These are phyloP conservation scores for Dendrocopos noguchii DNA, from an alignment of 2,113 vertebrate genomes.

Conservation along the genomic window DNA sequence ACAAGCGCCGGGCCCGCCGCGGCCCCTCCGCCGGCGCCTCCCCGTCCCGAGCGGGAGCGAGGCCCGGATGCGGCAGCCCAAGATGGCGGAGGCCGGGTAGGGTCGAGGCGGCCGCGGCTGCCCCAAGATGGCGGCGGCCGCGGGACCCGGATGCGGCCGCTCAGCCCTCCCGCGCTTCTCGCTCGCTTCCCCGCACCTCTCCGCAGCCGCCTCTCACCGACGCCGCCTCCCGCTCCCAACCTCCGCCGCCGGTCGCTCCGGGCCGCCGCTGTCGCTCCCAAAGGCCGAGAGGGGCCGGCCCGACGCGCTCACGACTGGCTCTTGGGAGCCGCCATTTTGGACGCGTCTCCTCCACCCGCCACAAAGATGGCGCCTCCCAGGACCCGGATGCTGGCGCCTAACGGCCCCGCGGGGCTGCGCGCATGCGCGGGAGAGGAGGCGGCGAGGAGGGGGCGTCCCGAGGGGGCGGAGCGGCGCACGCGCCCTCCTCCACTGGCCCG, in stretches of 20 bases:
- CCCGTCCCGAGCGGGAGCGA: too few relatives aligned
- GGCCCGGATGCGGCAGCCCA: too few relatives aligned
- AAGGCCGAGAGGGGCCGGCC: background rate
- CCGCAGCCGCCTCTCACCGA: background rate
- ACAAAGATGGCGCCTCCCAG: conserved; percentile 1
- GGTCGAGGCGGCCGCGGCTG: background rate
- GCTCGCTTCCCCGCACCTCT: background rate
- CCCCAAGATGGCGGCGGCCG: conserved; percentile 20
- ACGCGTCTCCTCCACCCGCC: conserved; percentile 1
- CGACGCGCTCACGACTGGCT: background rate
- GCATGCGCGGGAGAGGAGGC: accelerated
- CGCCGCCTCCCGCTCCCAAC: background rate
- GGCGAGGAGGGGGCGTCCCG: too few relatives aligned
- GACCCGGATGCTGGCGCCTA: background rate
- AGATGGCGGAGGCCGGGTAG: too few relatives aligned
- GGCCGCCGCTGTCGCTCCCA: background rate
- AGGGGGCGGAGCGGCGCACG: accelerated
- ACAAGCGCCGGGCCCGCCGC: too few relatives aligned
- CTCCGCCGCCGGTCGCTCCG: background rate
- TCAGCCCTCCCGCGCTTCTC: background rate
- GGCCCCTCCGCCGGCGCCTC: too few relatives aligned
- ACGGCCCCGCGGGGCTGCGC: background rate
- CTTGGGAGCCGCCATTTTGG: conserved; percentile 47
- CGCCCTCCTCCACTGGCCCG: too few relatives aligned
- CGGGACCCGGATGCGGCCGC: background rate